A percentile compares a stretch with the other conserved stretches of the same genome.
Evolutionary conservation across 2,888 invertebrate genomes (phyloP).

Genomic region (Prenolepis imparis): DNA sequence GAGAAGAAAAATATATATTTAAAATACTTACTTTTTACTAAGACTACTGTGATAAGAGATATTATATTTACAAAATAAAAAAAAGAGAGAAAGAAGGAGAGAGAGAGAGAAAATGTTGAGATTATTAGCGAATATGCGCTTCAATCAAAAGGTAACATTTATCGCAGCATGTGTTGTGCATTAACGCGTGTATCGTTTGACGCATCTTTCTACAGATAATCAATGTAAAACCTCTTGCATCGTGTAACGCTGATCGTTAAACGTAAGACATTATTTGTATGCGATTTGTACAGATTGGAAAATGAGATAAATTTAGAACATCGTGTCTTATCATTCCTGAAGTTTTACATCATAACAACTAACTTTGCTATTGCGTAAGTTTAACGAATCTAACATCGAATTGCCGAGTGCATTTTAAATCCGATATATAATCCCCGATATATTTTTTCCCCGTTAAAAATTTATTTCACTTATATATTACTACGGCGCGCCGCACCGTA

Average conservation of each 20-base stretch:
- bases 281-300: neutral
- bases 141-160: slow-evolving; percentile 4
- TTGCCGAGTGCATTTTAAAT: neutral
- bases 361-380: neutral
- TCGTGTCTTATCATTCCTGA: neutral
- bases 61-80: slow-evolving; percentile 12
- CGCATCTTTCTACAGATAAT: slow-evolving; percentile 2
- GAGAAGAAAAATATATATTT: neutral
- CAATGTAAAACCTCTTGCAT: neutral
- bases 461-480: neutral
- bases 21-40: neutral
- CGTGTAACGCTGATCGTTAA: neutral
- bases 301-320: slow-evolving; percentile 17
- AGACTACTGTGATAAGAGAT: neutral
- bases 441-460: neutral
- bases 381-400: slow-evolving; percentile 24
- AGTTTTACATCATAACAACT: slow-evolving; percentile 6
- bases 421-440: neutral
- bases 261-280: neutral
- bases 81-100: neutral
- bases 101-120: neutral
- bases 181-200: neutral
- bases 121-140: neutral
- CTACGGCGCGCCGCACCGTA: neutral
- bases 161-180: neutral